Conservation (phyloP, 2,888 invertebrate genomes). For the Artemia sp. region DNA sequence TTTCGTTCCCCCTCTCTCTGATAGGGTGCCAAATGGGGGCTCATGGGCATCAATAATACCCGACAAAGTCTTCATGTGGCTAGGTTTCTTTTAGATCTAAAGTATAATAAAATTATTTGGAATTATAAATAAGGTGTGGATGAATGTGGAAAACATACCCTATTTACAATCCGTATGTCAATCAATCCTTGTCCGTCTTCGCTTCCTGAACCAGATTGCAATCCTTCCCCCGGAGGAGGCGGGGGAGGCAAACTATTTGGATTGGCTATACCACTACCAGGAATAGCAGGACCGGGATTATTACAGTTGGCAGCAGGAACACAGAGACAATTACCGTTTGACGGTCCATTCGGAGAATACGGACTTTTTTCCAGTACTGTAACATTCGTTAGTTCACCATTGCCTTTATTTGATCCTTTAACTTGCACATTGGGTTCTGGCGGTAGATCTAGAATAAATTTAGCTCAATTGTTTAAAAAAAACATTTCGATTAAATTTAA, state of each 20-base stretch:
- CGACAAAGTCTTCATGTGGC: constrained; percentile 17
- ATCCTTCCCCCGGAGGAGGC: constrained; percentile 19
- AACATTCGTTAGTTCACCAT: background rate
- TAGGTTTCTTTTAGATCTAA: constrained; percentile 12
- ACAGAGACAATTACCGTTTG: constrained; percentile 21
- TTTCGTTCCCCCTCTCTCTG: too few relatives aligned
- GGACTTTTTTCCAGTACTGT: constrained; percentile 17
- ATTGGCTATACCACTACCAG: constrained; percentile 2
- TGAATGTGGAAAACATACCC: constrained; percentile 22
- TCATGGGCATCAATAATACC: too few relatives aligned
- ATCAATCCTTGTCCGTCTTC: constrained; percentile 27
- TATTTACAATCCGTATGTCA: constrained; percentile 28
- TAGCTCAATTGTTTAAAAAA: too few relatives aligned
- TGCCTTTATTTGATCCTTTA: background rate
- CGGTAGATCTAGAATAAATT: constrained; percentile 1
- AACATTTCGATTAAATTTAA: background rate
- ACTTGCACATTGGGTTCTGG: constrained; percentile 19
- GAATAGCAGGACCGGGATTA: constrained; percentile 19
- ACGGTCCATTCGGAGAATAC: constrained; percentile 18
- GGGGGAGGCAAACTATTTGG: constrained; percentile 19
- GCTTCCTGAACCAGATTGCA: constrained; percentile 1
- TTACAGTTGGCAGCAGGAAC: constrained; percentile 21
- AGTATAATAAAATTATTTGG: background rate
- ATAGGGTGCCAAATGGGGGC: too few relatives aligned
- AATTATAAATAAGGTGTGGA: background rate